Evolutionary conservation across 1,140 invertebrate genomes (phyloP).

Genomic region (Bradysia coprophila): DNA sequence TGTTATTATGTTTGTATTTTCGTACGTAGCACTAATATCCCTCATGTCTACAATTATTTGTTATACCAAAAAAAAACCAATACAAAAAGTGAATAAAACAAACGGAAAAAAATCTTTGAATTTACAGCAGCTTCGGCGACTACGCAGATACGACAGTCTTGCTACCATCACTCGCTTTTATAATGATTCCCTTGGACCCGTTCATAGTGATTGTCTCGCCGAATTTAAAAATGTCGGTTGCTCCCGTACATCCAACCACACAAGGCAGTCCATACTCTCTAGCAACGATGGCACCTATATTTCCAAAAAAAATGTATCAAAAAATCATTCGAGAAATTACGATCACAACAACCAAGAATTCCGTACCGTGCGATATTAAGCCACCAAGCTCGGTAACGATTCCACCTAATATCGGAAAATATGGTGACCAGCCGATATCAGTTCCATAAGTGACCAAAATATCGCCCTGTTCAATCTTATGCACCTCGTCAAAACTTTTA

Average conservation of each 20-base stretch:
- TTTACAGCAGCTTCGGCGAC: no score
- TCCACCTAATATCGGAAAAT: constrained; percentile 62
- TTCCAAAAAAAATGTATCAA: no score
- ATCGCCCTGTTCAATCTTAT: constrained; percentile 35
- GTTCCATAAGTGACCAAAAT: constrained; percentile 61
- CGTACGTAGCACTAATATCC: no score
- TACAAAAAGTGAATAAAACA: no score
- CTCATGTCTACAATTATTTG: no score
- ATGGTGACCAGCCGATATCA: constrained; percentile 79
- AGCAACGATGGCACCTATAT: constrained; percentile 77
- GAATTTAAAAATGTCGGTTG: constrained; percentile 45
- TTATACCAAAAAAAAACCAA: no score
- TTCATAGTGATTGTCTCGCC: constrained; percentile 35
- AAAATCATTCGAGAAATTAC: no score
- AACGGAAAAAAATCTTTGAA: no score
- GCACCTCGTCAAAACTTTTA: constrained; percentile 26
- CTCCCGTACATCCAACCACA: constrained; percentile 49
- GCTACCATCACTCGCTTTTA: no score
- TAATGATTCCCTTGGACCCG: constrained; percentile 19
- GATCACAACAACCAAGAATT: no score
- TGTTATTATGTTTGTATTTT: no score
- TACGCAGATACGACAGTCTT: no score
- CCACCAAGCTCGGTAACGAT: constrained; percentile 74
- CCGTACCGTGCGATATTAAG: constrained; percentile 68
- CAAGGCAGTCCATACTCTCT: constrained; percentile 73